A percentile compares a stretch with the other conserved stretches of the same genome.
These are phyloP conservation scores for Silvanus unidentatus DNA, from an alignment of 2,888 invertebrate genomes.

Conservation along the genomic window DNA sequence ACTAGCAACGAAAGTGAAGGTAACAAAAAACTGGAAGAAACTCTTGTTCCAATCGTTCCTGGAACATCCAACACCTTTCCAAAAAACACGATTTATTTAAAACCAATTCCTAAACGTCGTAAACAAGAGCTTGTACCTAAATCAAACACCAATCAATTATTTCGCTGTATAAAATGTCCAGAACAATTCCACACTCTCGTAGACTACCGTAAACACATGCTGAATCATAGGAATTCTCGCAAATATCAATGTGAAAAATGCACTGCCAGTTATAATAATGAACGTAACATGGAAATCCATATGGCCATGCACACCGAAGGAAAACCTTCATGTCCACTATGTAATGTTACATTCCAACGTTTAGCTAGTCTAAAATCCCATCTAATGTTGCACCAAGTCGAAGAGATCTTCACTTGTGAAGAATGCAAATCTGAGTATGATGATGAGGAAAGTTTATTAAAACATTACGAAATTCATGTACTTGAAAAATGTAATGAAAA, in stretches of 20 bases:
- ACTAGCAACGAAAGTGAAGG: no score
- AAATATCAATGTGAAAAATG: slow-evolving; percentile 40
- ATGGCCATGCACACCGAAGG: slow-evolving; percentile 35
- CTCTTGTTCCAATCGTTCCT: no score
- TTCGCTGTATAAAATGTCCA: slow-evolving; percentile 32
- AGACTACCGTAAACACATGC: slow-evolving; percentile 35
- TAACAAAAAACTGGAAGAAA: no score
- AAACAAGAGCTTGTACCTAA: no score
- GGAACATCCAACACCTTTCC: no score
- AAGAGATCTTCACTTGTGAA: slow-evolving; percentile 40
- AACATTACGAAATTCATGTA: slow-evolving; percentile 41
- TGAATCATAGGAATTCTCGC: slow-evolving; percentile 35
- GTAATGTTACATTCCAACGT: slow-evolving; percentile 39
- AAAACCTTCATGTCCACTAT: slow-evolving; percentile 40
- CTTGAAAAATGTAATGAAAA: slow-evolving; percentile 16
- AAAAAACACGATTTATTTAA: no score
- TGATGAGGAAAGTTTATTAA: slow-evolving; percentile 48
- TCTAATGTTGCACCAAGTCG: slow-evolving; percentile 41
- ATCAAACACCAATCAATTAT: no score
- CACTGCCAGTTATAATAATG: slow-evolving; percentile 37
- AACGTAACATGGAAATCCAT: slow-evolving; percentile 42
- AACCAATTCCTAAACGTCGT: no score
- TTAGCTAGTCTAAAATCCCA: slow-evolving; percentile 43
- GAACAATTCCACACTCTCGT: slow-evolving; percentile 29
- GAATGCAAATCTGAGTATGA: slow-evolving; percentile 41